Base-by-base conservation (phyloP, 2,888 invertebrate species). In the Emesis furor region DNA sequence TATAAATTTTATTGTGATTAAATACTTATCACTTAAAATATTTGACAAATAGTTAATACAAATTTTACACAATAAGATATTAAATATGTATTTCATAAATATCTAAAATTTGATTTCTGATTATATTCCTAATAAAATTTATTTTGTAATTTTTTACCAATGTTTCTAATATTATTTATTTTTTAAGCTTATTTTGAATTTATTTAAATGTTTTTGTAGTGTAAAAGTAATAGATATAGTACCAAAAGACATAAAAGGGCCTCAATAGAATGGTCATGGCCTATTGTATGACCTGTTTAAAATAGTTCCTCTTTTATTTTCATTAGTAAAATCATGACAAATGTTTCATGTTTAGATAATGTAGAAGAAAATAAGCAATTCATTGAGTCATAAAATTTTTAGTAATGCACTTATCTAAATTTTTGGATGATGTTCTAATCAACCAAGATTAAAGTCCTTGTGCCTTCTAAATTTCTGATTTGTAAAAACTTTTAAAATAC, bases 381-480 rank as follows among this genome's bases (percentile, higher is more conserved):
- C 55, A 74, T 59, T 37, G 62, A 59, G 62, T 77, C 46, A 12
- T 59, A n/a, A 30, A 30, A 39, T 82, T 81, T 39, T 83, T 85
- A 84, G 85, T 35, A 81, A 37, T 65, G 35, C 76, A 37, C 68
- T 75, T 76, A 72, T 74, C 65, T 73, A 67, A 65, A 39, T 46
- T 73, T 71, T 78, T 76, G 81, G 76, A 71, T 82, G 68, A 76
- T 73, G 75, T 79, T 39, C 82, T 79, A 83, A 82, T 84, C 83
- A 68, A 84, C n/a, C 46, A 46, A 46, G 14, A 86, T 87, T 82
- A 76, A 75, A 88, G 82, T 87, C 84, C 88, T 88, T 90, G 90
- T 90, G 89, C 90, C 90, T 90, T 90, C 88, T 79, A 82, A 80
- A 83, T 85, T 87, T 87, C 81, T 87, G 77, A 83, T 84, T 89